Base-by-base conservation (phyloP, 2,888 invertebrate species). In the Orthonevra nobilis region DNA sequence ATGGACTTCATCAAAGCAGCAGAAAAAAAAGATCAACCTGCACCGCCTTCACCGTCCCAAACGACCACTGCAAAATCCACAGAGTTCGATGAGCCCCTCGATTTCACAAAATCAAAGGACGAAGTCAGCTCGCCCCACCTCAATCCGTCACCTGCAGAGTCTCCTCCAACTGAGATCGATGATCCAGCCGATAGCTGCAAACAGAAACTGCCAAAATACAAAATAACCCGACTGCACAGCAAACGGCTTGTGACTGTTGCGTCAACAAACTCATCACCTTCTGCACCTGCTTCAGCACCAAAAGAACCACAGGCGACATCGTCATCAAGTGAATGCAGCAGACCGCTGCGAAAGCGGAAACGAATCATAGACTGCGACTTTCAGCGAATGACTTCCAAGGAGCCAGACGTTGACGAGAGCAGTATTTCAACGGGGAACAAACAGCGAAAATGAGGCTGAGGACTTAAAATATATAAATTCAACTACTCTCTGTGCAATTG, bases 291-390 rank as follows among this genome's bases (percentile, higher is more conserved):
- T n/a, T 32, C 64, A 50, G n/a, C 32, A 7, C 4, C 38, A 19
- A 81, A 52, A 15, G 66, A 63, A 61, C 14, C 50, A 0, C 61
- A 58, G n/a, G n/a, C n/a, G n/a, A n/a, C n/a, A 46, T 26, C 60
- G 5, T 38, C 66, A 1, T 38, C 52, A 0, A 79, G 50, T 6
- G 92, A 92, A 83, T 91, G 91, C 14, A 90, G 90, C 28, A 89
- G 92, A 81, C 92, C 92, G 3, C 84, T 92, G 81, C 87, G 92
- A 61, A 92, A 92, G 84, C 89, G 92, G 34, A 91, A 92, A 84
- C 90, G 92, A 88, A 89, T 92, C n/a, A 91, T 92, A 6, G 92
- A 92, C 82, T 88, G 88, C 81, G 89, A 89, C 83, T 89, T 87
- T 70, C 87, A 87, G 46, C 86, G 87, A 73, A 85, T 87, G 58